Evolutionary conservation across 2,888 invertebrate species (phyloP).

Genomic region (Megastigmus dorsalis): DNA sequence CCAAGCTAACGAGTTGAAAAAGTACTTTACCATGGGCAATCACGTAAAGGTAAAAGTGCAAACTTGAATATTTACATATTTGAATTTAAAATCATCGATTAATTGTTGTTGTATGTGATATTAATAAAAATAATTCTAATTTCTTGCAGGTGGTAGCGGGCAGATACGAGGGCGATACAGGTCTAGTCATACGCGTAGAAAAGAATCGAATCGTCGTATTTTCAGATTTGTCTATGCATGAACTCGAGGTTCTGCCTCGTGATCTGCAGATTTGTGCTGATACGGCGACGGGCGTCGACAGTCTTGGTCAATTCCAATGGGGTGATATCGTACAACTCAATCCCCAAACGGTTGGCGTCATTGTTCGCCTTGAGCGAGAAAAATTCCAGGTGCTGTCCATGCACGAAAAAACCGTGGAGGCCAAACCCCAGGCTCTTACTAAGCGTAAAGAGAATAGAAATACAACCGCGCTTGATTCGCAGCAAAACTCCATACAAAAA

Average conservation of each 20-base stretch:
- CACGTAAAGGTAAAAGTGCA: too few species aligned
- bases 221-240: slow-evolving; percentile 98
- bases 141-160: slow-evolving; percentile 76
- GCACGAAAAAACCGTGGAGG: slow-evolving; percentile 96
- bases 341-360: too few species aligned
- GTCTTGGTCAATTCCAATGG: slow-evolving; percentile 98
- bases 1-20: slow-evolving; percentile 77
- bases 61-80: too few species aligned
- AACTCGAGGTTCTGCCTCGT: slow-evolving; percentile 92
- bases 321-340: slow-evolving; percentile 97
- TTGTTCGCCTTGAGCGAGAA: slow-evolving; percentile 96
- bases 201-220: slow-evolving; percentile 94
- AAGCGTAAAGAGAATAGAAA: slow-evolving; percentile 92
- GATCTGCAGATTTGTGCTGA: slow-evolving; percentile 96
- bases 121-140: not conserved
- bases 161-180: slow-evolving; percentile 98
- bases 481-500: slow-evolving; percentile 94
- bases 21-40: slow-evolving; percentile 79
- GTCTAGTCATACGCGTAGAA: slow-evolving; percentile 95
- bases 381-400: slow-evolving; percentile 97
- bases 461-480: slow-evolving; percentile 94
- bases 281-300: slow-evolving; percentile 99
- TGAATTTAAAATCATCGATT: too few species aligned
- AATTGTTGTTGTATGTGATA: not conserved
- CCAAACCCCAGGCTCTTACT: slow-evolving; percentile 93